Evolutionary conservation across 2,797 vertebrate species (phyloP).

Genomic region (Botia almorhae): DNA sequence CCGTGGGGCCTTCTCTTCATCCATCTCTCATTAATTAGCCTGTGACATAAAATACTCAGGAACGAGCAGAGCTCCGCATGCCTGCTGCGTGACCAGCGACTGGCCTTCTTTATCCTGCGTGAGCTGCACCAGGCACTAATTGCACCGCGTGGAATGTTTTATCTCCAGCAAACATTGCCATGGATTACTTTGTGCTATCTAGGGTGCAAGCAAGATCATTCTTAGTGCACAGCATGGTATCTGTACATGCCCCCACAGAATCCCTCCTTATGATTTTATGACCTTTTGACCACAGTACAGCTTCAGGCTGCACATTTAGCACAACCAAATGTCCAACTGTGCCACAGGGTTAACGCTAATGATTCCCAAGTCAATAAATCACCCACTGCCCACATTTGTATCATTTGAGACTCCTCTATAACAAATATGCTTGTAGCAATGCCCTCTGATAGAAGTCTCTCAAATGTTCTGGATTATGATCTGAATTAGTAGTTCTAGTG

Average conservation of each 20-base stretch:
- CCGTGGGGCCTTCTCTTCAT: constrained; percentile 1
- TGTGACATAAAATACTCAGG: background rate
- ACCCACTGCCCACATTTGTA: background rate
- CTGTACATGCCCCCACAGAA: background rate
- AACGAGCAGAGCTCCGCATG: constrained; percentile 1
- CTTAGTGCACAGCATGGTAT: background rate
- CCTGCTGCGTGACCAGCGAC: constrained; percentile 18
- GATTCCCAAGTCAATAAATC: background rate
- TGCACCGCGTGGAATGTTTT: constrained; percentile 20
- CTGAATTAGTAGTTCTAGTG: constrained; percentile 10
- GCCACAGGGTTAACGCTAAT: background rate
- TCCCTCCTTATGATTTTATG: constrained; percentile 11
- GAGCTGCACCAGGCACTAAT: constrained; percentile 11
- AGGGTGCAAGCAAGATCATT: constrained; percentile 1
- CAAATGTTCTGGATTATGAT: constrained; percentile 20
- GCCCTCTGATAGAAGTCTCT: constrained; percentile 10
- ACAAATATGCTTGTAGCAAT: background rate
- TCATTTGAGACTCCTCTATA: background rate
- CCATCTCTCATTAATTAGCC: constrained; percentile 21
- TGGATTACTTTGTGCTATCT: background rate
- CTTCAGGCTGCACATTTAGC: background rate
- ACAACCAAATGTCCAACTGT: background rate
- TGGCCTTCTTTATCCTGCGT: constrained; percentile 21
- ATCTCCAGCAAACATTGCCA: constrained; percentile 20
- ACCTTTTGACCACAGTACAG: constrained; percentile 7